Conservation (phyloP, 2,888 invertebrate genomes). For the Phorcus lineatus region DNA sequence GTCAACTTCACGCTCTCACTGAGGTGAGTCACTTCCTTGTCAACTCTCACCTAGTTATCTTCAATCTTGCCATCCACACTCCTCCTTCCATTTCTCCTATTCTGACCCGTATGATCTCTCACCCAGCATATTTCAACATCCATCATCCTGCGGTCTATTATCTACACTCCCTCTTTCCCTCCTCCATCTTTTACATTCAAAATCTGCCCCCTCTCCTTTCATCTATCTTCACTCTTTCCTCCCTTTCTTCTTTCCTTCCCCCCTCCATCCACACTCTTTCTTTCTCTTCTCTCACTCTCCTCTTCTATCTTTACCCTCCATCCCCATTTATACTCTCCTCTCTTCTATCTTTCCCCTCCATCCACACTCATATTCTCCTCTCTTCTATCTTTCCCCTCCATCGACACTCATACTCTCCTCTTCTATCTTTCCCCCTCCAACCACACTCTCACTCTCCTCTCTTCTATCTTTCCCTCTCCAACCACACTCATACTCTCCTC, state of each 20-base stretch:
- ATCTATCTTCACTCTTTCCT: neutral
- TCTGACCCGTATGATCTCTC: neutral
- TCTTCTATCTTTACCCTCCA: no score
- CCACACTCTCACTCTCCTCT: no score
- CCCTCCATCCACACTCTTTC: neutral
- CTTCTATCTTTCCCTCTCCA: no score
- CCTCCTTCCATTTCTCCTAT: no score
- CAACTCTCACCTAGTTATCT: no score
- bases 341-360: no score
- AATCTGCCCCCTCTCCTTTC: neutral
- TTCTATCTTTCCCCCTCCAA: neutral
- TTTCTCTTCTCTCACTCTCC: neutral
- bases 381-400: neutral
- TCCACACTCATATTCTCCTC: neutral
- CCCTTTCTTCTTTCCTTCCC: neutral
- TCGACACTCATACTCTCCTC: neutral
- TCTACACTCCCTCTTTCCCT: no score
- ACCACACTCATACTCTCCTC: neutral
- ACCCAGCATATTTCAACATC: neutral
- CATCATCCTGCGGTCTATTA: no score
- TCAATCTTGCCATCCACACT: no score
- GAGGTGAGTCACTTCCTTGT: slow-evolving; percentile 79
- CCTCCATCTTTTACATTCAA: no score
- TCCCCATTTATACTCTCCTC: no score
- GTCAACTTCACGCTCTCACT: slow-evolving; percentile 94